Conservation (phyloP, 2,113 vertebrate genomes). For the Osmerus eperlanus region DNA sequence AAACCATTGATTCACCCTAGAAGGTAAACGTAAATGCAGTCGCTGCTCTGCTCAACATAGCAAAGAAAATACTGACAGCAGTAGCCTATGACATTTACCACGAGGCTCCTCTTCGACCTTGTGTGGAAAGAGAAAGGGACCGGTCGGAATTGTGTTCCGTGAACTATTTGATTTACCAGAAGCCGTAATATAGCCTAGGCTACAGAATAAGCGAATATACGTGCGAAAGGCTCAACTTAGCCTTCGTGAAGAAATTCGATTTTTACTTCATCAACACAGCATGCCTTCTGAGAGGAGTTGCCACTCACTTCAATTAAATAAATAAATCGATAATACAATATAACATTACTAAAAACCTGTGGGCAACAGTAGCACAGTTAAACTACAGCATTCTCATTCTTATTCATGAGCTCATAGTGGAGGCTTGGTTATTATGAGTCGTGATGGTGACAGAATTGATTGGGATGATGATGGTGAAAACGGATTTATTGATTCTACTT, state of each 20-base stretch:
- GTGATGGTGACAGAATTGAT: not conserved
- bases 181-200: conserved; percentile 1
- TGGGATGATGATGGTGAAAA: not conserved
- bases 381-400: not conserved
- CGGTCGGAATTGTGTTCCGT: conserved; percentile 30
- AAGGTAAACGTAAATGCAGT: conserved; percentile 3
- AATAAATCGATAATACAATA: conserved; percentile 15
- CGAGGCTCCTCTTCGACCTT: conserved; percentile 63
- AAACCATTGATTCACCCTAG: conserved; percentile 24
- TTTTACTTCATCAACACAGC: conserved; percentile 54
- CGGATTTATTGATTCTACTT: too few relatives aligned
- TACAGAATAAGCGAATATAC: conserved; percentile 30
- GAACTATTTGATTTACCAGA: conserved; percentile 46
- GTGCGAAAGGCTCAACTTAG: conserved; percentile 47
- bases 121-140: conserved; percentile 31
- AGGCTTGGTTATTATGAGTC: not conserved
- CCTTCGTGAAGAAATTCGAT: conserved; percentile 48
- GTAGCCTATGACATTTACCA: conserved; percentile 34
- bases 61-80: conserved; percentile 35
- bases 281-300: conserved; percentile 17
- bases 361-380: conserved; percentile 12
- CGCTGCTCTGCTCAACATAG: not conserved
- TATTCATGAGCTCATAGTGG: conserved; percentile 15
- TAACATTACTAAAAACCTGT: not conserved
- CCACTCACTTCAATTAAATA: not conserved